Percentiles rank a stretch among this genome's conserved stretches.
These are phyloP conservation scores for Caradrina clavipalpis DNA, from an alignment of 2,888 invertebrate genomes.

Conservation along the genomic window DNA sequence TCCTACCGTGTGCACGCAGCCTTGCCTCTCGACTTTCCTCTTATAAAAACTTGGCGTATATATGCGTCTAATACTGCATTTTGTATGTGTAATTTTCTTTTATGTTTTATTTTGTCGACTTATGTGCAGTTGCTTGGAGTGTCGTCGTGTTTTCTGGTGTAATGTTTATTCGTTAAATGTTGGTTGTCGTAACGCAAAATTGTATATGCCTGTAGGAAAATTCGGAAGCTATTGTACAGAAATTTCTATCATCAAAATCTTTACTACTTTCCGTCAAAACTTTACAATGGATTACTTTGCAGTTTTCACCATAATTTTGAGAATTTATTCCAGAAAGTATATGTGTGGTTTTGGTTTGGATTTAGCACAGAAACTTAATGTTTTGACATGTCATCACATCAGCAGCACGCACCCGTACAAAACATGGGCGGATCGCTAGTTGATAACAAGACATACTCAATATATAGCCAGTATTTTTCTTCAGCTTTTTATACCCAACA, in stretches of 20 bases:
- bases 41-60: conserved; percentile 66
- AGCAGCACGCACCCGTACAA: too few relatives aligned
- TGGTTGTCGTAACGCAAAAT: background rate
- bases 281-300: too few relatives aligned
- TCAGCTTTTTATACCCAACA: background rate
- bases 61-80: conserved; percentile 58
- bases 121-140: conserved; percentile 37
- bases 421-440: too few relatives aligned
- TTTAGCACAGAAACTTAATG: too few relatives aligned
- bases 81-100: conserved; percentile 39
- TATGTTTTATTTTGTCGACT: conserved; percentile 44
- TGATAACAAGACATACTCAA: background rate
- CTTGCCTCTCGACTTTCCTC: conserved; percentile 64
- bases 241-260: background rate
- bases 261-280: too few relatives aligned
- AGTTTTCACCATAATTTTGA: too few relatives aligned
- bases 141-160: conserved; percentile 29
- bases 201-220: background rate
- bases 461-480: background rate
- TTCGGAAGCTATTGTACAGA: background rate
- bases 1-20: conserved; percentile 62
- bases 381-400: too few relatives aligned
- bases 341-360: too few relatives aligned
- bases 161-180: conserved; percentile 37
- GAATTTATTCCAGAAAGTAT: too few relatives aligned